These are phyloP conservation scores for Trichopoda pennipes DNA, from an alignment of 2,888 invertebrate species.

Conservation along the genomic window DNA sequence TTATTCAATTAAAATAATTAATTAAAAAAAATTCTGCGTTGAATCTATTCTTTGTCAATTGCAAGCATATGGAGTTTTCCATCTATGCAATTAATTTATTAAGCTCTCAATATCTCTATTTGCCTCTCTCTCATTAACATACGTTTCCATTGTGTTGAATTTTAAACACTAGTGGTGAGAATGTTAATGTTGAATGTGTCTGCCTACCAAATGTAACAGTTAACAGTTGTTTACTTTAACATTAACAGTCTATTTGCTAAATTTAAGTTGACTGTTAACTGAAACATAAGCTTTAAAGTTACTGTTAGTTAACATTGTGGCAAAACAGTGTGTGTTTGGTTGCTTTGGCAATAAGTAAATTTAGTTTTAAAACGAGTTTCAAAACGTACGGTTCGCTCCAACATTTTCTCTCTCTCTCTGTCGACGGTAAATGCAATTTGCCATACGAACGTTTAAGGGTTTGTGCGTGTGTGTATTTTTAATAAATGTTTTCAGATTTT, in stretches of 20 bases:
- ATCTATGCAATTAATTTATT: too few relatives aligned
- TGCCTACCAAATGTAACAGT: background rate
- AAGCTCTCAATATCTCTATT: too few relatives aligned
- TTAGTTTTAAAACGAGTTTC: slow-evolving; percentile 78
- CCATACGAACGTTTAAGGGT: slow-evolving; percentile 4
- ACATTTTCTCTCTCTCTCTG: slow-evolving; percentile 1
- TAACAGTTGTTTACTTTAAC: slow-evolving; percentile 15
- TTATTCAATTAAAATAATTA: too few relatives aligned
- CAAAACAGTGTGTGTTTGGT: slow-evolving; percentile 56
- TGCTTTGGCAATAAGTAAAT: slow-evolving; percentile 40
- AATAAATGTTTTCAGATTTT: too few relatives aligned
- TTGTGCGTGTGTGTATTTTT: slow-evolving; percentile 12
- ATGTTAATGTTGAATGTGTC: background rate
- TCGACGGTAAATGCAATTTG: slow-evolving; percentile 17
- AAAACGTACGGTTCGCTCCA: slow-evolving; percentile 71
- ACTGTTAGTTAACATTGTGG: slow-evolving; percentile 15
- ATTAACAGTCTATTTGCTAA: background rate
- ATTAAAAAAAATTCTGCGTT: too few relatives aligned
- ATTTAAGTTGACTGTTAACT: slow-evolving; percentile 14
- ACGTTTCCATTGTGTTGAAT: background rate
- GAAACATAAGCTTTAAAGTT: slow-evolving; percentile 54
- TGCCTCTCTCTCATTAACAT: background rate
- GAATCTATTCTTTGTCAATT: too few relatives aligned
- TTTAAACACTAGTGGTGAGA: background rate
- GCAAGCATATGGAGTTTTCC: too few relatives aligned